Evolutionary conservation across 2,797 vertebrate genomes (phyloP), one percentile per base, ranked within the genome.

Genomic region (Phyllotis vaccarum): DNA sequence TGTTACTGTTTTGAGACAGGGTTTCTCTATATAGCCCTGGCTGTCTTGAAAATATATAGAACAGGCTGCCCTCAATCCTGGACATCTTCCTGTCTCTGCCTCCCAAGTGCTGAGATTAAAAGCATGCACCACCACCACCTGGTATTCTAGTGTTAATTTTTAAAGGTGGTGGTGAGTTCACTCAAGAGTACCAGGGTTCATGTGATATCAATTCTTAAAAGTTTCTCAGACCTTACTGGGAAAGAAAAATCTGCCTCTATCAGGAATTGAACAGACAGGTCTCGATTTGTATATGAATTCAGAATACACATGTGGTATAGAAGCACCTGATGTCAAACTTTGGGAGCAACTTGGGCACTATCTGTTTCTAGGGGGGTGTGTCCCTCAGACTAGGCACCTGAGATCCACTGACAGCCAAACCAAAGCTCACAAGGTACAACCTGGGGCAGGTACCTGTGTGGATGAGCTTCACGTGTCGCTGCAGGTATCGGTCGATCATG

Each of bases 401-500:
- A 27, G 34, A 37, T 80, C 31, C 85, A 80, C 66, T 13, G 49
- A 49, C 31, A 76, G 24, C 56, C 86, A 52, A 31, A 31, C 49
- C 17, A 9, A 2, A 49, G 49, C 72, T 22, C 93, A 27, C 17
- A 6, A 64, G 9, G 40, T 17, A 13, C 34, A 29, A 49, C 74
- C 74, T 72, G 7, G 6, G 52, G 58, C 78, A 76, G 89, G 89
- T 86, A 99, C 99, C 99, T 92, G 99, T 99, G 96, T 99, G 99
- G 89, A 99, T 99, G 96, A 99, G 99, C 92, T 99, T 99, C 96
- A 99, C 98, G 0, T 99, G 99, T 5, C 99, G 98, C 98, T 99
- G 99, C 1, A 99, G 99, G 98, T 99, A 99, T 43, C 99, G 99
- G 98, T 99, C 99, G 0, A 99, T 99, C 99, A 99, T 99, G 98